Evolutionary conservation across 2,888 invertebrate genomes (phyloP).

Genomic region (Patella depressa): DNA sequence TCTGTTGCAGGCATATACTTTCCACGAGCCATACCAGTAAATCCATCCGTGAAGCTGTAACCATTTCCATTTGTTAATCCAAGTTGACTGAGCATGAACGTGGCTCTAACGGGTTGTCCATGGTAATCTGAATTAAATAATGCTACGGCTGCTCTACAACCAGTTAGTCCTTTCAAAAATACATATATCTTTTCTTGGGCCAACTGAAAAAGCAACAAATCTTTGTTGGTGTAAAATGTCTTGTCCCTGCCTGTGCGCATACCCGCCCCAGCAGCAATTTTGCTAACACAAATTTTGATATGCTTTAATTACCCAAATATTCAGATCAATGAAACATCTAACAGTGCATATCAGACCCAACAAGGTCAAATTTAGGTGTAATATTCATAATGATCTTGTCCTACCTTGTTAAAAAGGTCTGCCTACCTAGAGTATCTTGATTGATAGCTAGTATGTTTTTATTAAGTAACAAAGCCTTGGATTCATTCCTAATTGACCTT

Average conservation of each 20-base stretch:
- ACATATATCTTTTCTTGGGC: too few species aligned
- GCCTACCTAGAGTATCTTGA: conserved; percentile 91
- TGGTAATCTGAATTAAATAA: conserved; percentile 45
- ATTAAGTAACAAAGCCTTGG: conserved; percentile 91
- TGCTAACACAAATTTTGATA: too few species aligned
- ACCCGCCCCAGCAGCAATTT: too few species aligned
- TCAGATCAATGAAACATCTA: too few species aligned
- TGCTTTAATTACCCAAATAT: too few species aligned
- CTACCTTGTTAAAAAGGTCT: conserved; percentile 81
- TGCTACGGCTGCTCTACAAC: conserved; percentile 45
- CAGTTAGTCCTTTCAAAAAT: too few species aligned
- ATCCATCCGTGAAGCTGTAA: conserved; percentile 49
- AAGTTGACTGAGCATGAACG: conserved; percentile 35
- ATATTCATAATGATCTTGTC: not conserved
- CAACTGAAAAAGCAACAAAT: too few species aligned
- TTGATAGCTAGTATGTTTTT: conserved; percentile 91
- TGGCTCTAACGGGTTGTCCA: conserved; percentile 40
- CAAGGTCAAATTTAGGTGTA: too few species aligned
- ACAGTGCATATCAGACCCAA: too few species aligned
- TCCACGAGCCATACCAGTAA: conserved; percentile 41
- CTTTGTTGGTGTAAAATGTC: too few species aligned
- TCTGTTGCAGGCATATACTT: conserved; percentile 31
- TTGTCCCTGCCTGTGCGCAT: too few species aligned
- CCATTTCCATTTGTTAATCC: conserved; percentile 36
- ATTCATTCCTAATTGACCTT: conserved; percentile 87